These are phyloP conservation scores for Harmothoe impar DNA, from an alignment of 2,888 invertebrate genomes.

Conservation along the genomic window DNA sequence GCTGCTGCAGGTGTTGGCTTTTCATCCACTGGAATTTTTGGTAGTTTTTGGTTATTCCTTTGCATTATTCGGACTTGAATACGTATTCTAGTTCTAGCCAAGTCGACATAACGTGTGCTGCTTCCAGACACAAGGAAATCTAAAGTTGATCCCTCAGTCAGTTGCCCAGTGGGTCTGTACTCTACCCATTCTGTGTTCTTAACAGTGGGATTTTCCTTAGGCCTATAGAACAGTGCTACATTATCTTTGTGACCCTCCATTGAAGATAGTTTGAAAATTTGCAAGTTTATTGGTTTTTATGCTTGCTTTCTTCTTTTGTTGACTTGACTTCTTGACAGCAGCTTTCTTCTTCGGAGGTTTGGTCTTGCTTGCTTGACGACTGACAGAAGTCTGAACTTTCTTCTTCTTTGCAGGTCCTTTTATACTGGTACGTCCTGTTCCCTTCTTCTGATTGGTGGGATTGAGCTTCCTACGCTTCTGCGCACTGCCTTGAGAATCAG, in stretches of 20 bases:
- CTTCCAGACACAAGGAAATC: conserved; percentile 12
- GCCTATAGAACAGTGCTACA: neutral
- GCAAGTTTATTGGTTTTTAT: neutral
- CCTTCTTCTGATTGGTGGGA: neutral
- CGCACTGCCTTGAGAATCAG: neutral
- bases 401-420: neutral
- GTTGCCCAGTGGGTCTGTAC: neutral
- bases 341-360: no score
- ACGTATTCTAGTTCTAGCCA: neutral
- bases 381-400: neutral
- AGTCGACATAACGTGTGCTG: neutral
- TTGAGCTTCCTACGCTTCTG: no score
- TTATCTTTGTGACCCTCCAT: neutral
- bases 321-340: neutral
- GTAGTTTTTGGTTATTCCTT: neutral
- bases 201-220: neutral
- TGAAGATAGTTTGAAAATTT: neutral
- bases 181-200: neutral
- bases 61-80: neutral
- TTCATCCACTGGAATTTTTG: neutral
- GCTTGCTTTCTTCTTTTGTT: neutral
- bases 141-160: neutral
- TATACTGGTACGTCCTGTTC: neutral
- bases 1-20: neutral
- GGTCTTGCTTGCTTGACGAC: no score